These are phyloP conservation scores for Morone saxatilis DNA, from an alignment of 2,113 vertebrate species.

Conservation along the genomic window DNA sequence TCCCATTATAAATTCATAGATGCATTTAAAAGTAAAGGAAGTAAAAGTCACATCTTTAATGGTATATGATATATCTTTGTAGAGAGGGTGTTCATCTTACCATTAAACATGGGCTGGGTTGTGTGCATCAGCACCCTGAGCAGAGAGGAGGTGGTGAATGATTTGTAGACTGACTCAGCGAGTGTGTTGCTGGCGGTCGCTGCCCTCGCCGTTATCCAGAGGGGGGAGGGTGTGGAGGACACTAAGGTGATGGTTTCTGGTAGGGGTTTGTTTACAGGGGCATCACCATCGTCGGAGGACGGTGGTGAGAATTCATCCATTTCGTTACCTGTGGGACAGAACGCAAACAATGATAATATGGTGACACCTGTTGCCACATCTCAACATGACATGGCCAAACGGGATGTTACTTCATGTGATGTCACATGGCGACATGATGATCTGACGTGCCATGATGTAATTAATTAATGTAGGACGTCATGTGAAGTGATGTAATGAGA, in stretches of 20 bases:
- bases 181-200: conserved; percentile 65
- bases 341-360: background rate
- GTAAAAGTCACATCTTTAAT: background rate
- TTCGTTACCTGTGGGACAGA: conserved; percentile 22
- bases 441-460: background rate
- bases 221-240: conserved; percentile 83
- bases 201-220: conserved; percentile 48
- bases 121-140: conserved; percentile 87
- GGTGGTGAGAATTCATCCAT: background rate
- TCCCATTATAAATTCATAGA: background rate
- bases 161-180: conserved; percentile 56
- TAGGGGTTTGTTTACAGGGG: conserved; percentile 46
- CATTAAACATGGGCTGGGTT: conserved; percentile 92
- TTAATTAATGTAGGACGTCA: background rate
- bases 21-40: background rate
- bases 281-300: background rate
- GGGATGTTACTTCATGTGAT: background rate
- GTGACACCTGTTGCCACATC: background rate
- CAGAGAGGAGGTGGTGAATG: conserved; percentile 80
- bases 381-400: background rate
- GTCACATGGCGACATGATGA: background rate
- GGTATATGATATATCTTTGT: background rate
- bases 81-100: conserved; percentile 81
- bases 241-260: conserved; percentile 78
- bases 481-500: background rate